phyloP scores from a whole-genome alignment of 2,797 vertebrate genomes.

The Xenentodon cancila region DNA sequence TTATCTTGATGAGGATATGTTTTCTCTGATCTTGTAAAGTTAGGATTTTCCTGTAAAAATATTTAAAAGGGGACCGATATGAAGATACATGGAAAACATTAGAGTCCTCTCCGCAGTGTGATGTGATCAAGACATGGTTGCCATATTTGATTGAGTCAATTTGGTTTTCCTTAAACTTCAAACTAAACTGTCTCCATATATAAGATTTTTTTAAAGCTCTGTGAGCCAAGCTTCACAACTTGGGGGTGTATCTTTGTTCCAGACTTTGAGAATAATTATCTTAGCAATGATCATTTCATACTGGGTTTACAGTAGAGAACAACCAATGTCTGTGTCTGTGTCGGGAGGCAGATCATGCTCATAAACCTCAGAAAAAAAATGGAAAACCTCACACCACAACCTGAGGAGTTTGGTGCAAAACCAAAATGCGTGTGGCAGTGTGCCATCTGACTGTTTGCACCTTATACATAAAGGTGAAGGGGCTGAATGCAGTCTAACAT shows the following conservation, averaged over 20 bases:
- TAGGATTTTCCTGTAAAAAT: no score
- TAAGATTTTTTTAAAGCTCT: conserved; percentile 1
- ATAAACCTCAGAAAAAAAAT: no score
- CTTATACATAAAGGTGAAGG: neutral
- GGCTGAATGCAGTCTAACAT: neutral
- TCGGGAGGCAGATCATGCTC: neutral
- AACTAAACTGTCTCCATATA: neutral
- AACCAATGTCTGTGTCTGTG: neutral
- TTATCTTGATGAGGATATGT: no score
- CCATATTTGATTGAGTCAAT: no score
- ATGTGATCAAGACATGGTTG: no score
- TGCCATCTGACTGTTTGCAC: neutral
- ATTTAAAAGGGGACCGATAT: no score
- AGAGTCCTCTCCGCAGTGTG: no score
- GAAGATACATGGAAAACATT: no score
- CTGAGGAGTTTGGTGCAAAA: neutral
- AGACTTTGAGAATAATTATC: neutral
- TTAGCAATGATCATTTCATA: neutral
- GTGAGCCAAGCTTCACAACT: neutral
- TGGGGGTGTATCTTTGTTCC: neutral
- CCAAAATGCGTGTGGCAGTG: neutral
- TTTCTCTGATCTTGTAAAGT: no score
- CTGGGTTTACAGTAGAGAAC: neutral
- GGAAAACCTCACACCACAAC: neutral
- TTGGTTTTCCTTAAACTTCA: no score